Evolutionary conservation across 2,113 vertebrate genomes (phyloP).

Genomic region (Thamnaconus septentrionalis): DNA sequence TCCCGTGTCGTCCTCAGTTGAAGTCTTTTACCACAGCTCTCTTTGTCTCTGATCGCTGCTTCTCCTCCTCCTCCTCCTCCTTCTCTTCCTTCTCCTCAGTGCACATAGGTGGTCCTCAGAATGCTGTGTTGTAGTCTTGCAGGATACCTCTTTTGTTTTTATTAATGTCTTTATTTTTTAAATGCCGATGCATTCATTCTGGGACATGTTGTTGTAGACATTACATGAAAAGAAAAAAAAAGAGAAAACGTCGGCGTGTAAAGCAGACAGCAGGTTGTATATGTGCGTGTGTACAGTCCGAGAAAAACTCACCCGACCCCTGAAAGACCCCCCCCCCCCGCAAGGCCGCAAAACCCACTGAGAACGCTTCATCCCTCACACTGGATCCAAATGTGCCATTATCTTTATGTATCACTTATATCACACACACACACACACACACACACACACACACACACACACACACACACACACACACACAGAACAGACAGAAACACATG

Average conservation of each 20-base stretch:
- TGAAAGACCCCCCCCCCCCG: neutral
- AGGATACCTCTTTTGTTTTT: conserved; percentile 62
- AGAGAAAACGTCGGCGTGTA: conserved; percentile 27
- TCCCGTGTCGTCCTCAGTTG: neutral
- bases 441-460: conserved; percentile 34
- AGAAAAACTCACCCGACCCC: neutral
- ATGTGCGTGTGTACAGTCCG: conserved; percentile 60
- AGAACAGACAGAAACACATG: conserved; percentile 33
- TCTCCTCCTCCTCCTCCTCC: conserved; percentile 43
- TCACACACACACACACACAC: conserved; percentile 48
- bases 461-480: conserved; percentile 19
- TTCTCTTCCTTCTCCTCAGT: conserved; percentile 50
- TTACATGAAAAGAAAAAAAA: conserved; percentile 10
- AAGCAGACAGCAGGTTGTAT: conserved; percentile 48
- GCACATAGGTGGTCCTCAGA: conserved; percentile 63
- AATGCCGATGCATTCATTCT: conserved; percentile 63
- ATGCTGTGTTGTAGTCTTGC: conserved; percentile 54
- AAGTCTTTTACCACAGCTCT: conserved; percentile 29
- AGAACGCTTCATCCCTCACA: conserved; percentile 70
- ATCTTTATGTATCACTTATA: conserved; percentile 67
- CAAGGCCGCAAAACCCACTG: conserved; percentile 26
- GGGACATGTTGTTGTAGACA: conserved; percentile 54
- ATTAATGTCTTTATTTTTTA: conserved; percentile 59
- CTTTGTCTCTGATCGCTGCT: conserved; percentile 44
- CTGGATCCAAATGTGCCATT: conserved; percentile 80